Evolutionary conservation across 1,140 invertebrate genomes (phyloP).

Genomic region (Wasmannia auropunctata): DNA sequence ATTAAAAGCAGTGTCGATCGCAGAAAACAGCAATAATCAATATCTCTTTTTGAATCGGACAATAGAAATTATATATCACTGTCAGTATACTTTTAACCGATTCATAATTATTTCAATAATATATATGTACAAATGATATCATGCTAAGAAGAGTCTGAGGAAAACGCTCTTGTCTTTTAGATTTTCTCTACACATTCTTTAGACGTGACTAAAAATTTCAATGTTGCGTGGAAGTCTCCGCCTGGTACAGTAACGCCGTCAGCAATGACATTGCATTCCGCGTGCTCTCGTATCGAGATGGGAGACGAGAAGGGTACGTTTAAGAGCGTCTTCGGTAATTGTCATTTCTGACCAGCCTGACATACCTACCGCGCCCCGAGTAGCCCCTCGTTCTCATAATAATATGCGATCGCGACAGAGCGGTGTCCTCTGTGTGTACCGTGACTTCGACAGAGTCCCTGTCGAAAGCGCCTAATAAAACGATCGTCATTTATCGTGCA

Average conservation of each 20-base stretch:
- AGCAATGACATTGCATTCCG: constrained; percentile 81
- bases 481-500: constrained; percentile 84
- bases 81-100: background rate
- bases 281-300: constrained; percentile 16
- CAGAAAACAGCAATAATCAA: background rate
- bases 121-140: background rate
- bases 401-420: constrained; percentile 79
- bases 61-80: background rate
- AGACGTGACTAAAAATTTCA: background rate
- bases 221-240: constrained; percentile 6
- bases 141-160: background rate
- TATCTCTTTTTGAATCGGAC: background rate
- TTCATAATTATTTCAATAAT: background rate
- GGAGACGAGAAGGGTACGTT: constrained; percentile 74
- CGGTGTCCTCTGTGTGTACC: constrained; percentile 70
- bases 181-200: background rate
- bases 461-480: constrained; percentile 80
- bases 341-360: constrained; percentile 82
- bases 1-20: background rate
- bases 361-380: constrained; percentile 75
- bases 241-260: constrained; percentile 21
- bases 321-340: constrained; percentile 81
- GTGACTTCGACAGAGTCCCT: constrained; percentile 39
- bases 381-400: constrained; percentile 74
- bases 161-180: background rate